Conservation (phyloP, 2,888 invertebrate species). For the Xanthia icteritia region DNA sequence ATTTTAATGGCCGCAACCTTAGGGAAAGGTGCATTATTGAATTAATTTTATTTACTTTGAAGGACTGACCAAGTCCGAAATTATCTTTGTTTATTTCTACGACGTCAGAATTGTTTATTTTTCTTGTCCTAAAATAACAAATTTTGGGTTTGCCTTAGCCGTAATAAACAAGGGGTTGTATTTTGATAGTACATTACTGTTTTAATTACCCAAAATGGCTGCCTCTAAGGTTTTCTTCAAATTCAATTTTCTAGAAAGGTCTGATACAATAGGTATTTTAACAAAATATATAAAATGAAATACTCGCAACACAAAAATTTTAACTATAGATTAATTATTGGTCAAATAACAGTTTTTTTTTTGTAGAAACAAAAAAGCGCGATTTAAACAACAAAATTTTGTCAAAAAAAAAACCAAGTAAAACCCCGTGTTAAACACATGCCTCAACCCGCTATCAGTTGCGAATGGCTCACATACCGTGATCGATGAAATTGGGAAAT, state of each 20-base stretch:
- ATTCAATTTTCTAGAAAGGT: background rate
- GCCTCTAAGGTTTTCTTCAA: background rate
- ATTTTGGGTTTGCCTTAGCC: slow-evolving; percentile 7
- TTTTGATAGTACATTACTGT: slow-evolving; percentile 36
- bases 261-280: background rate
- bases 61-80: slow-evolving; percentile 45
- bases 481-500: slow-evolving; percentile 71
- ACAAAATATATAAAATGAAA: background rate
- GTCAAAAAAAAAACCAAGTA: background rate
- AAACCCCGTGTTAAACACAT: slow-evolving; percentile 41
- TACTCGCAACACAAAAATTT: background rate
- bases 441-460: slow-evolving; percentile 54
- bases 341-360: background rate
- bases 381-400: background rate
- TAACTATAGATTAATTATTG: no score
- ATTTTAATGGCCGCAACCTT: slow-evolving; percentile 38
- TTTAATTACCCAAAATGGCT: slow-evolving; percentile 25
- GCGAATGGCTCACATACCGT: slow-evolving; percentile 47
- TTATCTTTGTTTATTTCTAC: slow-evolving; percentile 54
- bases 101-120: slow-evolving; percentile 46
- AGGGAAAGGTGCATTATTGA: slow-evolving; percentile 65
- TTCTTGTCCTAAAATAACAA: slow-evolving; percentile 49
- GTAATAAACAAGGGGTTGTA: slow-evolving; percentile 29
- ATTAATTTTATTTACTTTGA: slow-evolving; percentile 69
- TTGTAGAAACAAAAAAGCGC: background rate